These are phyloP conservation scores for Platygyra sinensis DNA, from an alignment of 64 coral and sea anemone genomes.

Conservation along the genomic window DNA sequence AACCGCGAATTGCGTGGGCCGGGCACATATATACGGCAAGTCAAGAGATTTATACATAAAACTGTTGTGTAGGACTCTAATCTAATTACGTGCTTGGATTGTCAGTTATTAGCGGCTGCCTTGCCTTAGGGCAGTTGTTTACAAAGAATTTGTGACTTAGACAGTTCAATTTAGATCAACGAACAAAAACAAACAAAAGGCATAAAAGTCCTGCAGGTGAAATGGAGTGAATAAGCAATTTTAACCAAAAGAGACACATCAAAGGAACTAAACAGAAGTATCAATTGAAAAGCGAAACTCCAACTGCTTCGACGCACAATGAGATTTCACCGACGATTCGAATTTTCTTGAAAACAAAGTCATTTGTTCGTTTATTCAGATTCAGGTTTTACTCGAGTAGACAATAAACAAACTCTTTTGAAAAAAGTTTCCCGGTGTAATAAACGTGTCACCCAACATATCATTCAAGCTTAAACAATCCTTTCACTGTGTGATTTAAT, in stretches of 20 bases:
- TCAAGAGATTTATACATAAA: not conserved
- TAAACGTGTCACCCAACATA: slow-evolving; percentile 8
- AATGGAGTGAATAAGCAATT: not conserved
- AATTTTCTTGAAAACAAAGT: not conserved
- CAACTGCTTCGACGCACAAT: not conserved
- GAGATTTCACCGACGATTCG: not conserved
- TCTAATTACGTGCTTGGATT: not conserved
- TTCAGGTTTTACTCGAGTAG: not conserved
- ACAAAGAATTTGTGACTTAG: not conserved
- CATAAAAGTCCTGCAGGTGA: not conserved
- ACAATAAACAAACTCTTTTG: slow-evolving; percentile 10
- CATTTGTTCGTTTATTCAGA: not conserved
- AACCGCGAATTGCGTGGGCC: too few relatives aligned
- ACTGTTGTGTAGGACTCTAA: not conserved
- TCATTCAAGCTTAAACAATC: not conserved
- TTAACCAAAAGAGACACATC: not conserved
- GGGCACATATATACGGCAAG: too few relatives aligned
- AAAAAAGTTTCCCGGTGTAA: not conserved
- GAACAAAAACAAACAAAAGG: not conserved
- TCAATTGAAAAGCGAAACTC: not conserved
- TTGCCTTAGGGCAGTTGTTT: not conserved
- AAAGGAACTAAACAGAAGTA: not conserved
- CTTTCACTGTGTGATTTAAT: not conserved
- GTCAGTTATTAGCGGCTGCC: not conserved
- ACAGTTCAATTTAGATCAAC: not conserved